phyloP scores from a whole-genome alignment of 1,140 invertebrate genomes.

The Amyelois transitella region DNA sequence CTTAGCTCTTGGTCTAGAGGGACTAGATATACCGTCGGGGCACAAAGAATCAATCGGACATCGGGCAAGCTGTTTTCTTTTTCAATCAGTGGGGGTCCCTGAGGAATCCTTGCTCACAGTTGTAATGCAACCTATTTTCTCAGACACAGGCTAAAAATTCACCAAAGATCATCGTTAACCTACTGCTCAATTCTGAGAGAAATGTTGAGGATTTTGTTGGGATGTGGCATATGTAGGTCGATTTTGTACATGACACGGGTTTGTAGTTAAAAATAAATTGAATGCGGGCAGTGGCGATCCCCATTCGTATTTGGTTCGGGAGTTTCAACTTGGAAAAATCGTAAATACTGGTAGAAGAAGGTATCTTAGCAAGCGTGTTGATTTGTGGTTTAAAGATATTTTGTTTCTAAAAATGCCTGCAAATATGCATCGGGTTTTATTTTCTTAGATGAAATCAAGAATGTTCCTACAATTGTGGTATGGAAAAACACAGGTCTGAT shows the following conservation, averaged over 20 bases:
- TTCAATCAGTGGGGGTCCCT: slow-evolving; percentile 62
- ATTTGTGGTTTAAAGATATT: background rate
- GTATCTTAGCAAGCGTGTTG: background rate
- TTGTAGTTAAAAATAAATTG: slow-evolving; percentile 63
- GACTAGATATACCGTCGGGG: slow-evolving; percentile 43
- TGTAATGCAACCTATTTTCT: slow-evolving; percentile 20
- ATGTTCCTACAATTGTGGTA: too few relatives aligned
- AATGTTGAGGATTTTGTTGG: background rate
- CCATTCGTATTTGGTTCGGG: slow-evolving; percentile 37
- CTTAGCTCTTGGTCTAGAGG: background rate
- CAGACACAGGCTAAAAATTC: slow-evolving; percentile 23
- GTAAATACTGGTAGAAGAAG: slow-evolving; percentile 20
- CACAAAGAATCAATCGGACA: slow-evolving; percentile 60
- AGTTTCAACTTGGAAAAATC: slow-evolving; percentile 33
- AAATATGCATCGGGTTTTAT: too few relatives aligned
- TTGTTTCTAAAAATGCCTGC: background rate
- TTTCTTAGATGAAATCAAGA: too few relatives aligned
- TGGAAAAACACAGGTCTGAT: too few relatives aligned
- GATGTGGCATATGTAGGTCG: slow-evolving; percentile 13
- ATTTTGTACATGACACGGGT: slow-evolving; percentile 17
- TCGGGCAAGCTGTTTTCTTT: slow-evolving; percentile 61
- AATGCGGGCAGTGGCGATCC: slow-evolving; percentile 41
- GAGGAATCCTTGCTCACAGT: slow-evolving; percentile 31
- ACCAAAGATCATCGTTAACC: background rate
- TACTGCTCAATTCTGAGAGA: background rate